Percentiles rank a stretch among this genome's conserved stretches.
Conservation (phyloP, 2,888 invertebrate species). For the Prosopocoilus inquinatus region DNA sequence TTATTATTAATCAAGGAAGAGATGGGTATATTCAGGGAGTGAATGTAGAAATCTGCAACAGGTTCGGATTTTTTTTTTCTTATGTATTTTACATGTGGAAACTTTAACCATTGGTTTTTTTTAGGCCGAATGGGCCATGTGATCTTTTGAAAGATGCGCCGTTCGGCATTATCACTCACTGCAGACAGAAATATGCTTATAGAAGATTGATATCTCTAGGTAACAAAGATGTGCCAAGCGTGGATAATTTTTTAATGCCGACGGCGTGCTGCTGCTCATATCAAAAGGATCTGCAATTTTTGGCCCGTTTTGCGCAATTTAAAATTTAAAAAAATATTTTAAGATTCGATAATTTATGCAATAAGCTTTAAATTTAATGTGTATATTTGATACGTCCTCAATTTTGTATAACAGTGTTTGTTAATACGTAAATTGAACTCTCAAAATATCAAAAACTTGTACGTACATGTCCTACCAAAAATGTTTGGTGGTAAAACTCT, state of each 20-base stretch:
- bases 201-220: conserved; percentile 57
- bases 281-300: conserved; percentile 33
- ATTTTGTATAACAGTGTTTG: too few relatives aligned
- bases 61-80: conserved; percentile 54
- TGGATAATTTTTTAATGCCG: conserved; percentile 63
- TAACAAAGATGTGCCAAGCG: conserved; percentile 47
- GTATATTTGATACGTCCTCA: too few relatives aligned
- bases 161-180: conserved; percentile 52
- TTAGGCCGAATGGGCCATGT: conserved; percentile 54
- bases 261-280: conserved; percentile 71
- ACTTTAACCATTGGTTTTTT: conserved; percentile 22
- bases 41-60: conserved; percentile 66
- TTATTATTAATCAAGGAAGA: conserved; percentile 64
- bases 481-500: too few relatives aligned
- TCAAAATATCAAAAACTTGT: too few relatives aligned
- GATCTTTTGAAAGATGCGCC: conserved; percentile 49
- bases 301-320: conserved; percentile 22
- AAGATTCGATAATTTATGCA: too few relatives aligned
- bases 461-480: too few relatives aligned
- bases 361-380: too few relatives aligned
- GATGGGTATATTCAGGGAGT: conserved; percentile 63
- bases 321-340: too few relatives aligned
- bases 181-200: conserved; percentile 60
- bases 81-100: neutral
- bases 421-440: too few relatives aligned